These are phyloP conservation scores for Musca vetustissima DNA, from an alignment of 1,140 invertebrate genomes.

Conservation along the genomic window DNA sequence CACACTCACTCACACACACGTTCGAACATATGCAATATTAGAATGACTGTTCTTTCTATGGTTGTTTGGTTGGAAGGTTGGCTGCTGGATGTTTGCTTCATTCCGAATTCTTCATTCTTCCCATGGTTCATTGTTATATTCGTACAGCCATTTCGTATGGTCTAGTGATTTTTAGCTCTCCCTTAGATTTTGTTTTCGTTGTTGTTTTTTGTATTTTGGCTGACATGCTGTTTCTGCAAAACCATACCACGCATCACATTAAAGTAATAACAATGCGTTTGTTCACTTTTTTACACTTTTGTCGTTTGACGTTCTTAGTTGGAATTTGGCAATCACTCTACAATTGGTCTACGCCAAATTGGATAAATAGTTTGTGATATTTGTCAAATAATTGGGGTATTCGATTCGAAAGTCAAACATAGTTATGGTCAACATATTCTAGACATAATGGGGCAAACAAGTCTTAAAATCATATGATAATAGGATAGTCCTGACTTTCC, in stretches of 20 bases:
- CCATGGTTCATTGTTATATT: not conserved
- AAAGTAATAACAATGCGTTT: slow-evolving; percentile 23
- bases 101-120: not conserved
- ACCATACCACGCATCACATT: slow-evolving; percentile 4
- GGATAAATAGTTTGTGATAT: too few relatives aligned
- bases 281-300: slow-evolving; percentile 9
- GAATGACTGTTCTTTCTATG: not conserved
- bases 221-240: slow-evolving; percentile 17
- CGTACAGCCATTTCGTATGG: slow-evolving; percentile 19
- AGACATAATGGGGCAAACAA: too few relatives aligned
- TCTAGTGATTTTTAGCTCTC: not conserved
- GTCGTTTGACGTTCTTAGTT: not conserved
- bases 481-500: too few relatives aligned
- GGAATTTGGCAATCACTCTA: not conserved
- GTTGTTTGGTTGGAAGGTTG: not conserved
- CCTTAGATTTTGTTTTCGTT: not conserved
- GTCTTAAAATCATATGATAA: too few relatives aligned
- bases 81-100: not conserved
- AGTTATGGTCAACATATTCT: too few relatives aligned
- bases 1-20: too few relatives aligned
- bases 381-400: too few relatives aligned
- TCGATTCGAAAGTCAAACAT: too few relatives aligned
- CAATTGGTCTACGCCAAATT: too few relatives aligned
- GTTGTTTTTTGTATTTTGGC: not conserved
- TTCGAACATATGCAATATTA: too few relatives aligned